Base-by-base conservation (phyloP, 2,113 vertebrate genomes). In the Apus apus region DNA sequence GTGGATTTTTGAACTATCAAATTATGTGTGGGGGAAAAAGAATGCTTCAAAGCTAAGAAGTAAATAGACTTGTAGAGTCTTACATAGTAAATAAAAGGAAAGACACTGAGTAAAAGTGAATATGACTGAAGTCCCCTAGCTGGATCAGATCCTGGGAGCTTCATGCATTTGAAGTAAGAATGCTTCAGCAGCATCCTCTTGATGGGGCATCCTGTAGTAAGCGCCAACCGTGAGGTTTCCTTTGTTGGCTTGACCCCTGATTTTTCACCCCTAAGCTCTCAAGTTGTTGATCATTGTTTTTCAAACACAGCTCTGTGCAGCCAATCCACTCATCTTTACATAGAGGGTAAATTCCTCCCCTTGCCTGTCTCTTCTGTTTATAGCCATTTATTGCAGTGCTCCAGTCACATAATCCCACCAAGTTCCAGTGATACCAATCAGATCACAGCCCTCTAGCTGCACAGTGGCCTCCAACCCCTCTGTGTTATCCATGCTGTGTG, bases 211-310 rank as follows among this genome's bases (percentile, higher is more conserved):
- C 26, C 51, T 53, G 4, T 85, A 18, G 6, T 72, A 46, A 94
- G 45, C 20, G 34, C 5, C 9, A 66, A 0, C 36, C 15, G 6
- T 17, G 34, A 80, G 30, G 22, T 57, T 79, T 91, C 20, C 29
- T 78, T 38, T 82, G 12, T 88, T 82, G 32, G 16, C 46, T 34
- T 71, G 22, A 34, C 36, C 40, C 88, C 32, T 48, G 23, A 5
- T 66, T 68, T 78, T 81, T 79, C 9, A 27, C 36, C 51, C 15
- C 0, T 27, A 11, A 46, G 13, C 29, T 67, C 46, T 38, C 17
- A 57, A 21, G 22, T 4, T 43, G 48, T 71, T 84, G 16, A 18
- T 27, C 0, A 0, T 27, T 67, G 38, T 30, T 88, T 73, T 56
- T 56, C 46, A 74, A 56, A 56, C 21, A 34, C 22, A 23, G 10